Conservation (phyloP, 2,797 vertebrate genomes). For the Botia almorhae region DNA sequence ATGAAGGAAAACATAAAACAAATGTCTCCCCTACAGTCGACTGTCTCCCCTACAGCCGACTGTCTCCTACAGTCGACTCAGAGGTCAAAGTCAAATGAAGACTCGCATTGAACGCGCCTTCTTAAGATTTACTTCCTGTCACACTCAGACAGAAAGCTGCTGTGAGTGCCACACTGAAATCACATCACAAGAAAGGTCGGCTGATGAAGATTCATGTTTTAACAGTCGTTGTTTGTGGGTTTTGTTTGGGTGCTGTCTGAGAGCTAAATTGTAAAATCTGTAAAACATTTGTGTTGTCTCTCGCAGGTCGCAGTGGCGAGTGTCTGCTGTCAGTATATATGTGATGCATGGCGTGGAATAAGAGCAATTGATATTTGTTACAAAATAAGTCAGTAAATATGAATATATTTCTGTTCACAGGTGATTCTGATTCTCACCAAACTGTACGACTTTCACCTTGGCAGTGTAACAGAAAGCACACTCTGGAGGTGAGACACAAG, state of each 20-base stretch:
- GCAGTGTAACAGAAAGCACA: conserved; percentile 95
- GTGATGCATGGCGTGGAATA: neutral
- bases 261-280: too few species aligned
- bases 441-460: conserved; percentile 95
- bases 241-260: too few species aligned
- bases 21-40: neutral
- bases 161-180: neutral
- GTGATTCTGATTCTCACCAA: conserved; percentile 99
- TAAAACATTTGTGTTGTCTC: neutral
- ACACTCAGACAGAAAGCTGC: too few species aligned
- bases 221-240: too few species aligned
- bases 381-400: neutral
- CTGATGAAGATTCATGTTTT: too few species aligned
- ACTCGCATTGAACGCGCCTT: neutral
- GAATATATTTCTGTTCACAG: conserved; percentile 70
- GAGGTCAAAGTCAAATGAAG: neutral
- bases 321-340: neutral
- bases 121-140: neutral
- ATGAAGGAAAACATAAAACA: neutral
- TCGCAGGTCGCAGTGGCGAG: neutral
- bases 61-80: neutral
- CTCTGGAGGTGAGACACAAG: conserved; percentile 90
- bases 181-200: neutral
- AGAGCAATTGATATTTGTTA: neutral
- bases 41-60: neutral